These are phyloP conservation scores for Elephas maximus DNA, from an alignment of 2,113 vertebrate genomes.

Conservation along the genomic window DNA sequence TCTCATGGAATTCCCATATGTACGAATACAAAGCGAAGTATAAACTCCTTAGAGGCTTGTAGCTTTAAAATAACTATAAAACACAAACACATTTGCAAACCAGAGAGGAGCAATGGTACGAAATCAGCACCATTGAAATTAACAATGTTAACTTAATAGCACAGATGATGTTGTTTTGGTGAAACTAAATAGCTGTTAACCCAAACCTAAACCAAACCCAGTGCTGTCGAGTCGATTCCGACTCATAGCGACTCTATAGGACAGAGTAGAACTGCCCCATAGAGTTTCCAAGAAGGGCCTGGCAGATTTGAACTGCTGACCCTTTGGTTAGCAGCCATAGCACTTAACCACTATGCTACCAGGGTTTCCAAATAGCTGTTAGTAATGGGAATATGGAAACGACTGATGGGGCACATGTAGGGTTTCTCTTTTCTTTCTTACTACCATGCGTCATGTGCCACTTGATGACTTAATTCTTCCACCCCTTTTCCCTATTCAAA, in stretches of 20 bases:
- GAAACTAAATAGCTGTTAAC: background rate
- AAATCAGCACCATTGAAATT: background rate
- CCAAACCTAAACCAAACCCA: too few species aligned
- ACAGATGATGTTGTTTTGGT: background rate
- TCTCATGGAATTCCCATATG: background rate
- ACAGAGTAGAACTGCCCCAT: too few species aligned
- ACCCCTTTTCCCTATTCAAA: background rate
- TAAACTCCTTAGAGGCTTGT: background rate
- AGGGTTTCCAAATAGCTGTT: background rate
- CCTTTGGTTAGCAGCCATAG: too few species aligned
- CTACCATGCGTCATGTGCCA: too few species aligned
- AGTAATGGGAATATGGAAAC: background rate
- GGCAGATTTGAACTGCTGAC: too few species aligned
- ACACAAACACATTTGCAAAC: slow-evolving; percentile 29
- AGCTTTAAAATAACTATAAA: background rate
- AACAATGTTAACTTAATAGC: background rate
- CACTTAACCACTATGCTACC: too few species aligned
- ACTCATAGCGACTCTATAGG: too few species aligned
- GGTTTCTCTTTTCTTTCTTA: background rate
- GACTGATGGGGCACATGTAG: background rate
- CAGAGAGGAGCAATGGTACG: background rate
- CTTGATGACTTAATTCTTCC: background rate
- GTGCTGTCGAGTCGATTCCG: too few species aligned
- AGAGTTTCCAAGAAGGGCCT: too few species aligned
- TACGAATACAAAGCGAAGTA: background rate